These are phyloP conservation scores for Allobates femoralis DNA, from an alignment of 2,797 vertebrate genomes.

Conservation along the genomic window DNA sequence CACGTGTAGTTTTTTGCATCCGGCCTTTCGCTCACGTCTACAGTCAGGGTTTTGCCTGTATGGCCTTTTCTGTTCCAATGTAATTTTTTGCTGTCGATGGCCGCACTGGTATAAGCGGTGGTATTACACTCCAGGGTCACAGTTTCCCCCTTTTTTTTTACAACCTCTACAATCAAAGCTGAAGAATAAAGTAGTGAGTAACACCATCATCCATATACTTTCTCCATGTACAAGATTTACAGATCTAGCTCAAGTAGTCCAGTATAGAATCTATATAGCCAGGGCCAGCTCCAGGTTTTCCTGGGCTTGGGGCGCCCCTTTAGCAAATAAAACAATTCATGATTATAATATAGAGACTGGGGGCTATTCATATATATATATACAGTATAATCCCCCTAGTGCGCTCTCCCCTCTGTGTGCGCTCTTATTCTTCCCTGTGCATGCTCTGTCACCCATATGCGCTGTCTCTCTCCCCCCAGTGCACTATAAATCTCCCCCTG, in stretches of 20 bases:
- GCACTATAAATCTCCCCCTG: too few species aligned
- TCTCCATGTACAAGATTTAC: neutral
- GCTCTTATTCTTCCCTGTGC: too few species aligned
- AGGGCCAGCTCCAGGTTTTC: too few species aligned
- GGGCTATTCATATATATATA: too few species aligned
- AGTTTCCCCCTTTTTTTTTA: conserved; percentile 47
- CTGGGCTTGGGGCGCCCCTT: too few species aligned
- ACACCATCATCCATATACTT: neutral
- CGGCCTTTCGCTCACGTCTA: conserved; percentile 69
- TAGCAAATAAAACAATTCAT: too few species aligned
- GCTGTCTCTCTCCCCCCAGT: too few species aligned
- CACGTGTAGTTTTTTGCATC: conserved; percentile 76
- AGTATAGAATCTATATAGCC: neutral
- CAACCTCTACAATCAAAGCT: conserved; percentile 73
- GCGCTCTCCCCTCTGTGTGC: too few species aligned
- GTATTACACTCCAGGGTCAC: conserved; percentile 72
- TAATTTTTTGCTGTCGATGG: conserved; percentile 41
- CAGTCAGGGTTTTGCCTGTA: neutral
- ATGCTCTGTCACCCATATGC: too few species aligned
- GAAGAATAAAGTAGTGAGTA: conserved; percentile 10
- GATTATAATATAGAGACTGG: too few species aligned
- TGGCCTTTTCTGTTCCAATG: conserved; percentile 69
- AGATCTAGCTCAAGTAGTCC: too few species aligned
- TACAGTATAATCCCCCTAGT: too few species aligned
- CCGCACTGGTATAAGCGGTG: conserved; percentile 64